Conservation (phyloP, 1,140 invertebrate species). For the Ephestia elutella region DNA sequence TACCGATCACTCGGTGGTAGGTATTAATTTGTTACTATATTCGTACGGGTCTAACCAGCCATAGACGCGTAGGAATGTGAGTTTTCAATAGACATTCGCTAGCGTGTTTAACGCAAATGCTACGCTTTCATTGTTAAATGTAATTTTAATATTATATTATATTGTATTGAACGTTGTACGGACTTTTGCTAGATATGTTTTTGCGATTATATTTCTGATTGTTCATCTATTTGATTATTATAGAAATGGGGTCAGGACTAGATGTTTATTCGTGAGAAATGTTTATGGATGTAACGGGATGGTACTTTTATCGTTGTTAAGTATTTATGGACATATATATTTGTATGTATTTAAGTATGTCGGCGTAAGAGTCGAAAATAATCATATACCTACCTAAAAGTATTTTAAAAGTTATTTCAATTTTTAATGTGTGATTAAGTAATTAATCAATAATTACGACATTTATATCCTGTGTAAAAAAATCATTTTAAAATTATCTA, state of each 20-base stretch:
- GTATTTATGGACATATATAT: conserved; percentile 45
- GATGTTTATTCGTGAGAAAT: conserved; percentile 25
- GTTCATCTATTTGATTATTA: conserved; percentile 30
- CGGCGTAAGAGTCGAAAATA: conserved; percentile 46
- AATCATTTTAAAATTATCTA: conserved; percentile 12
- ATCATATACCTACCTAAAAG: conserved; percentile 27
- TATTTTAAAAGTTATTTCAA: conserved; percentile 42
- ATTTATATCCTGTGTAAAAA: conserved; percentile 14
- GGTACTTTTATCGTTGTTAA: conserved; percentile 61
- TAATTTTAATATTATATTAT: conserved; percentile 50
- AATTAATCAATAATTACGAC: conserved; percentile 20
- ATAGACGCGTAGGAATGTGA: conserved; percentile 49
- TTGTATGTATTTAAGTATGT: conserved; percentile 49
- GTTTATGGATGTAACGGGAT: conserved; percentile 44
- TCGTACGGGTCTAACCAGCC: conserved; percentile 63
- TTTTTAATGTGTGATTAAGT: conserved; percentile 30
- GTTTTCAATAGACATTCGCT: conserved; percentile 29
- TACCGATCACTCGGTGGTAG: conserved; percentile 13
- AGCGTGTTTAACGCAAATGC: conserved; percentile 35
- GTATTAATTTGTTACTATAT: conserved; percentile 27
- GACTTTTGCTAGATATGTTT: conserved; percentile 46
- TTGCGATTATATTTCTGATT: conserved; percentile 39
- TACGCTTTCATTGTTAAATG: conserved; percentile 65
- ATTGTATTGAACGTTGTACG: conserved; percentile 41
- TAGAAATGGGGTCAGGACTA: conserved; percentile 28